Percentiles rank a stretch among this genome's conserved stretches.
Conservation (phyloP, 2,888 invertebrate species). For the Choristoneura rosaceana region DNA sequence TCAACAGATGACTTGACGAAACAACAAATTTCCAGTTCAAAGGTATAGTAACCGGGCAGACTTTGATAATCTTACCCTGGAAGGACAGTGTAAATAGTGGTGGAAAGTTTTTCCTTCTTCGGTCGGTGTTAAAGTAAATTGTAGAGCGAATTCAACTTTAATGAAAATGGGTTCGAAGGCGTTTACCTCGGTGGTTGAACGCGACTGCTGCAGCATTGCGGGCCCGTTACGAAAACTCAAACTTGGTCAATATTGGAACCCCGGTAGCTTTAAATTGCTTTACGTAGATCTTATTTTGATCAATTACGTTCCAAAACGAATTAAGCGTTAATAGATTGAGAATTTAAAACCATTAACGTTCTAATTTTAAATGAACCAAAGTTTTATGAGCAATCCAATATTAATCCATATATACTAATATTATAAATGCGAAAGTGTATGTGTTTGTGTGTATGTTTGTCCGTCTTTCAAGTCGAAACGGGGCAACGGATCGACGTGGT, state of each 20-base stretch:
- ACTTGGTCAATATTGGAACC: conserved; percentile 36
- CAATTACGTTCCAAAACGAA: conserved; percentile 12
- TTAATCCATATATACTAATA: no score
- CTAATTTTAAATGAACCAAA: background rate
- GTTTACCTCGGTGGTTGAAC: conserved; percentile 27
- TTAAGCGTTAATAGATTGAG: conserved; percentile 4
- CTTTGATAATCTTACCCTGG: conserved; percentile 17
- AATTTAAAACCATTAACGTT: background rate
- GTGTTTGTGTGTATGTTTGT: no score
- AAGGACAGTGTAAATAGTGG: conserved; percentile 28
- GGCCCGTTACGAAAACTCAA: conserved; percentile 13
- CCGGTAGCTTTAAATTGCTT: conserved; percentile 33
- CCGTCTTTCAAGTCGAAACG: no score
- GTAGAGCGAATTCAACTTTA: conserved; percentile 24
- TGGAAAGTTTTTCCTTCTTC: conserved; percentile 26
- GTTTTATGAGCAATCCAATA: background rate
- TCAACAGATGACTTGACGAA: background rate
- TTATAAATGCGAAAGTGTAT: no score
- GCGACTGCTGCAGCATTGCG: conserved; percentile 20
- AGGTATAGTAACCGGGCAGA: background rate
- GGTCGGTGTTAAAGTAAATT: conserved; percentile 35
- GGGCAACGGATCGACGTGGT: no score
- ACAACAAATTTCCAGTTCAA: conserved; percentile 2
- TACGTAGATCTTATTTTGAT: conserved; percentile 25
- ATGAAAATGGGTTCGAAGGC: conserved; percentile 32